Percentiles rank a stretch among this genome's conserved stretches.
phyloP scores from a whole-genome alignment of 2,797 vertebrate genomes.

The Astyanax mexicanus region DNA sequence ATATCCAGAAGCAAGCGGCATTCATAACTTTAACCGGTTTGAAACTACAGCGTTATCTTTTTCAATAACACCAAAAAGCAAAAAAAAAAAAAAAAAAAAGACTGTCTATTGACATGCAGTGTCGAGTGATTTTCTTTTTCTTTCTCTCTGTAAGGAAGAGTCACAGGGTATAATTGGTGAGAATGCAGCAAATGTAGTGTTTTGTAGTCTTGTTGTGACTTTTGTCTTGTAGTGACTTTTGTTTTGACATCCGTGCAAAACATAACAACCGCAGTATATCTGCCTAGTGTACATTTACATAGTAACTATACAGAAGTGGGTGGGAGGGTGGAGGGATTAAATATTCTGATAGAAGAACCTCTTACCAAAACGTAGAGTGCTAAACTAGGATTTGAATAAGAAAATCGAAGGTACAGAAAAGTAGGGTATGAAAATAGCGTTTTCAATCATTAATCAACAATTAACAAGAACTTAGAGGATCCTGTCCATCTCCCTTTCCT shows the following conservation, averaged over 20 bases:
- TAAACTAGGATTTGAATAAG: slow-evolving; percentile 88
- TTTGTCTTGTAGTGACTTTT: slow-evolving; percentile 41
- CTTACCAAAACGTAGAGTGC: slow-evolving; percentile 82
- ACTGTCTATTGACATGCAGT: slow-evolving; percentile 42
- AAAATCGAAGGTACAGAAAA: slow-evolving; percentile 90
- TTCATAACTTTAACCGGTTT: slow-evolving; percentile 36
- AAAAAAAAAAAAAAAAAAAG: slow-evolving; percentile 45
- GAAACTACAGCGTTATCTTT: slow-evolving; percentile 43
- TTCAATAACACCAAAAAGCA: slow-evolving; percentile 35
- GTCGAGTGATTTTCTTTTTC: slow-evolving; percentile 38
- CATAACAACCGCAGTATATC: slow-evolving; percentile 69
- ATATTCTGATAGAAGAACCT: slow-evolving; percentile 81
- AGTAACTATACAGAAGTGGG: slow-evolving; percentile 70
- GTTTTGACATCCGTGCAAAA: slow-evolving; percentile 73
- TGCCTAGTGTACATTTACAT: slow-evolving; percentile 75
- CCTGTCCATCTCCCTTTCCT: slow-evolving; percentile 86
- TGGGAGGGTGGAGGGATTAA: slow-evolving; percentile 64
- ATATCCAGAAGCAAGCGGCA: slow-evolving; percentile 36
- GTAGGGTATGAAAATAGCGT: slow-evolving; percentile 96
- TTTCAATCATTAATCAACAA: slow-evolving; percentile 85
- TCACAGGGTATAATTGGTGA: slow-evolving; percentile 47
- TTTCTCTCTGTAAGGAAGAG: slow-evolving; percentile 35
- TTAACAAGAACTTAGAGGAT: slow-evolving; percentile 83
- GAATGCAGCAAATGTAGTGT: slow-evolving; percentile 47
- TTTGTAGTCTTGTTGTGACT: slow-evolving; percentile 41